Evolutionary conservation across 2,888 invertebrate species (phyloP), one percentile per base, ranked within the genome.

Genomic region (Drosophila atripex): DNA sequence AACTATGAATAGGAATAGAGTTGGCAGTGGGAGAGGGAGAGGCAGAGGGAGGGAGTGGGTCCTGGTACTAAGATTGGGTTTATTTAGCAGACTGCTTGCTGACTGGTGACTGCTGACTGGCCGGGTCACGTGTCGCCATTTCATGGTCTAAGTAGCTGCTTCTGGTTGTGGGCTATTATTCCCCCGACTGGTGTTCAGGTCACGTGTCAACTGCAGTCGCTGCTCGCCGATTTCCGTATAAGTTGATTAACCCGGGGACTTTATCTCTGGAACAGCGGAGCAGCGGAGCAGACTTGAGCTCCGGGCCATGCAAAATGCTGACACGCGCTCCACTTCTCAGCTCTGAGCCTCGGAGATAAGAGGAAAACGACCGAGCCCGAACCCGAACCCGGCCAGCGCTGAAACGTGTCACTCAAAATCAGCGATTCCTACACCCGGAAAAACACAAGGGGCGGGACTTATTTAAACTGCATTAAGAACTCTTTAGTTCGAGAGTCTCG

Each of bases 231-330:
- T 82, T 86, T 79, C 82, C 75, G 59, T 86, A 88, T 84, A 88
- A 83, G 88, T 88, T 83, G 89, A 83, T 83, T 83, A 88, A 43
- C 43, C 43, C 21, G 18, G 43, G 35, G 35, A 35, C 35, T 35
- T 35, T 35, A 18, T 18, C 43, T 18, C 21, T 11, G 43, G 69
- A 21, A 4, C 39, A 45, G 12, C 9, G 16, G 18, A 3, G n/a
- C 18, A 1, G n/a, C 8, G 14, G 47, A 41, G 39, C 39, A 21
- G 25, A 9, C 39, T 47, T 46, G 63, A 8, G 32, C 43, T 14
- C 41, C 23, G 49, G 71, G 57, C 78, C 90, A 82, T 87, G 88
- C 73, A 89, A 90, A 89, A 90, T 89, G 89, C 76, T 89, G 89
- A 86, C 88, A 88, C 89, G 89, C 88, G 89, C 58, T 78, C 53